These are phyloP conservation scores for Lethocerus indicus DNA, from an alignment of 1,140 invertebrate species.

Conservation along the genomic window DNA sequence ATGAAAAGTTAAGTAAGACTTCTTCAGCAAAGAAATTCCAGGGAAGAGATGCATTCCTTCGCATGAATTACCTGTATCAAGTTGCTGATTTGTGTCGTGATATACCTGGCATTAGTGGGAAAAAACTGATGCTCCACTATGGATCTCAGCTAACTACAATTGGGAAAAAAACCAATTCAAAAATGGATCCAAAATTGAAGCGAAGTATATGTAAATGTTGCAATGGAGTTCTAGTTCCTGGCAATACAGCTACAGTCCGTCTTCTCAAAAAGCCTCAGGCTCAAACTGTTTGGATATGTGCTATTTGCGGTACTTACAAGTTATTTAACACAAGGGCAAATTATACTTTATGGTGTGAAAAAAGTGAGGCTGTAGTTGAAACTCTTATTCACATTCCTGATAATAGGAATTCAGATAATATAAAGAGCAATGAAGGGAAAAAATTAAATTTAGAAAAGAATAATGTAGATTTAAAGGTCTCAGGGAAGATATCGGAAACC, in stretches of 20 bases:
- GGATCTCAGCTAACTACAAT: slow-evolving; percentile 14
- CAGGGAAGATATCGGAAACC: too few species aligned
- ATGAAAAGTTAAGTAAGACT: too few species aligned
- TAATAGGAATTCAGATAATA: neutral
- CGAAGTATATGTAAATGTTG: slow-evolving; percentile 20
- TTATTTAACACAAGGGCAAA: slow-evolving; percentile 5
- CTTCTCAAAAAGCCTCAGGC: slow-evolving; percentile 17
- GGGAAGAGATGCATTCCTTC: slow-evolving; percentile 15
- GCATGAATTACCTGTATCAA: slow-evolving; percentile 19
- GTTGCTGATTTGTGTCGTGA: slow-evolving; percentile 10
- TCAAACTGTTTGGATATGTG: slow-evolving; percentile 16
- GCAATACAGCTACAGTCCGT: slow-evolving; percentile 17
- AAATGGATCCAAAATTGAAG: slow-evolving; percentile 17
- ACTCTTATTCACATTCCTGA: slow-evolving; percentile 5
- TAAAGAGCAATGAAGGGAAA: neutral
- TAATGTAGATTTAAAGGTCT: neutral
- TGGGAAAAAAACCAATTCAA: slow-evolving; percentile 14
- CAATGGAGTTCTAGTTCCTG: slow-evolving; percentile 17
- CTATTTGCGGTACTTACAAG: slow-evolving; percentile 9
- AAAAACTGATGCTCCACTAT: slow-evolving; percentile 14
- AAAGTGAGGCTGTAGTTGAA: slow-evolving; percentile 3
- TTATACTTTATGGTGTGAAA: slow-evolving; percentile 12
- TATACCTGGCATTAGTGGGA: neutral
- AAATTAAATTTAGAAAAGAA: neutral
- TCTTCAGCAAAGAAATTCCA: slow-evolving; percentile 11